A percentile compares a stretch with the other conserved stretches of the same genome.
Conservation (phyloP, 2,888 invertebrate species). For the Calameuta pallipes region DNA sequence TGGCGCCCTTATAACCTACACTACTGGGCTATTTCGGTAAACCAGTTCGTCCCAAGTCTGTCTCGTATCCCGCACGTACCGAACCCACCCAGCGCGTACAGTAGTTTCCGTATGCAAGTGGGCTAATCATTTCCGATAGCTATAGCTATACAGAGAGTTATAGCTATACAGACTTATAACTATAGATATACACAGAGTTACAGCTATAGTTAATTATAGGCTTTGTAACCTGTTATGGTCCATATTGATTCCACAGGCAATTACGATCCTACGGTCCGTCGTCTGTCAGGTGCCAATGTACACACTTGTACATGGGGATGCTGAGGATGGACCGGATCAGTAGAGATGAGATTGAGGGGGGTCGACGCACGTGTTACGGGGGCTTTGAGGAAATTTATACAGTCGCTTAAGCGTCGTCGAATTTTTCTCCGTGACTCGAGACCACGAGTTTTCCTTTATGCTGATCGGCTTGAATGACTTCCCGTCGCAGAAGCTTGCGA, state of each 20-base stretch:
- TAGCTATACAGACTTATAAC: not conserved
- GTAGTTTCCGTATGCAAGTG: not conserved
- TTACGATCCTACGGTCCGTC: not conserved
- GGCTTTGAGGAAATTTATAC: not conserved
- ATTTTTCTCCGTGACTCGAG: not conserved
- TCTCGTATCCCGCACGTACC: not conserved
- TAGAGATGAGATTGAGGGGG: too few relatives aligned
- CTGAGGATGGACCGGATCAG: not conserved
- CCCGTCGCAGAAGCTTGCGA: not conserved
- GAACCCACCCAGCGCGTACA: not conserved
- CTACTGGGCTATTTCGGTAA: not conserved
- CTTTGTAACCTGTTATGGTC: not conserved
- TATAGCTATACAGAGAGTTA: too few relatives aligned
- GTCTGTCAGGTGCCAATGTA: not conserved
- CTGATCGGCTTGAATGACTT: not conserved
- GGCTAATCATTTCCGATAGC: not conserved
- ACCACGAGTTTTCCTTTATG: not conserved
- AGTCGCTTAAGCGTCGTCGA: not conserved
- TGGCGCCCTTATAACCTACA: conserved; percentile 27
- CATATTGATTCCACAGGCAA: not conserved
- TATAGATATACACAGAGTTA: too few relatives aligned
- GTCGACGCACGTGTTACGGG: not conserved
- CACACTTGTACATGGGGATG: not conserved
- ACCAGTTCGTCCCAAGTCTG: not conserved
- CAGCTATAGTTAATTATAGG: not conserved